These are phyloP conservation scores for Sinentomon sp. DNA, from an alignment of 2,888 invertebrate genomes.

Conservation along the genomic window DNA sequence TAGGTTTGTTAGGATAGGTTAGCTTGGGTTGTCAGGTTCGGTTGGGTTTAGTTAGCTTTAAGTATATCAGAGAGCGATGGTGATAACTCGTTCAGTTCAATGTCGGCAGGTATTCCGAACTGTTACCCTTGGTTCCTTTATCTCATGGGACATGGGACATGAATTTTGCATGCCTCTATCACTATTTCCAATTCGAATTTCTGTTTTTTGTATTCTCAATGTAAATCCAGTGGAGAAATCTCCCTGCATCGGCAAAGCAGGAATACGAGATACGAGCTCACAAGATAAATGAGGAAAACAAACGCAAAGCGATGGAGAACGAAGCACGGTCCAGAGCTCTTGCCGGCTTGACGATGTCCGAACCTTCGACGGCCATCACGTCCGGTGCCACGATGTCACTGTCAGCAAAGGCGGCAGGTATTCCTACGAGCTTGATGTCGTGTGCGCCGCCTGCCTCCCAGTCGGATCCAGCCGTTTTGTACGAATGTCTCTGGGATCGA, in stretches of 20 bases:
- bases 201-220: slow-evolving; percentile 2
- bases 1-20: slow-evolving; percentile 1
- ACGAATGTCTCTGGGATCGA: slow-evolving; percentile 67
- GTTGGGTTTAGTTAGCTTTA: too few species aligned
- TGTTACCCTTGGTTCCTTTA: too few species aligned
- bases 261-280: slow-evolving; percentile 81
- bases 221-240: slow-evolving; percentile 56
- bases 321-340: slow-evolving; percentile 14
- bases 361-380: slow-evolving; percentile 3
- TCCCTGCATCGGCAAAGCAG: slow-evolving; percentile 63
- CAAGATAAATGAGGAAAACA: slow-evolving; percentile 60
- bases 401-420: too few species aligned
- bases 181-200: too few species aligned
- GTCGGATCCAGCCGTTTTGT: slow-evolving; percentile 25
- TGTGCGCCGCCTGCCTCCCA: not conserved
- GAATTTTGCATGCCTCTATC: too few species aligned
- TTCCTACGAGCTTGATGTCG: not conserved
- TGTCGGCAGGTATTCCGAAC: too few species aligned
- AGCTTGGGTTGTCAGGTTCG: too few species aligned
- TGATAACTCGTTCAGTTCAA: too few species aligned
- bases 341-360: slow-evolving; percentile 1
- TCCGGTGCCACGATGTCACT: too few species aligned
- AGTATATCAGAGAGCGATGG: too few species aligned
- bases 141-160: too few species aligned
- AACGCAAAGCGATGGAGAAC: slow-evolving; percentile 29